Evolutionary conservation across 2,113 vertebrate genomes (phyloP).

Genomic region (Oryzias celebensis): DNA sequence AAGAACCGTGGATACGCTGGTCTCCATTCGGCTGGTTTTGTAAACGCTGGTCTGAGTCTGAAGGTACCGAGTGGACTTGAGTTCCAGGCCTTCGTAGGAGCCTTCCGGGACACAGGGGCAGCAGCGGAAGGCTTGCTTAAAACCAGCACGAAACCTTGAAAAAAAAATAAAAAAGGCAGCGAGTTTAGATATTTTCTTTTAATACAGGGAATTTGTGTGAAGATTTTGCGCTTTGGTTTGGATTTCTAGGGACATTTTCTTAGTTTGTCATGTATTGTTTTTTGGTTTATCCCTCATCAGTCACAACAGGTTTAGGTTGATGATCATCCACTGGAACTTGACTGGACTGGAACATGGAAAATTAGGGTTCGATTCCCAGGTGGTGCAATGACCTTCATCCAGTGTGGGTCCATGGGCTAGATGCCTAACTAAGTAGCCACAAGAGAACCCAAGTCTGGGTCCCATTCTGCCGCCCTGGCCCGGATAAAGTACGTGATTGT

Average conservation of each 20-base stretch:
- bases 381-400: too few relatives aligned
- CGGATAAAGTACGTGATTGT: too few relatives aligned
- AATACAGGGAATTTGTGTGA: too few relatives aligned
- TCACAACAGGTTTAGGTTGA: too few relatives aligned
- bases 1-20: constrained; percentile 81
- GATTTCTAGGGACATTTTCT: not conserved
- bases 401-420: too few relatives aligned
- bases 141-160: constrained; percentile 90
- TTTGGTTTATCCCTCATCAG: too few relatives aligned
- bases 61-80: constrained; percentile 89
- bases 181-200: not conserved
- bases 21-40: constrained; percentile 91
- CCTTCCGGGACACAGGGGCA: constrained; percentile 83
- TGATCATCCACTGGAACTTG: too few relatives aligned
- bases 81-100: constrained; percentile 89
- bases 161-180: not conserved
- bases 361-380: too few relatives aligned
- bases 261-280: not conserved
- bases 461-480: too few relatives aligned
- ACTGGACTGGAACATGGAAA: too few relatives aligned
- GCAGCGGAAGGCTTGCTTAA: constrained; percentile 90
- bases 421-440: too few relatives aligned
- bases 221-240: not conserved
- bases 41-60: constrained; percentile 92
- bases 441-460: too few relatives aligned